Evolutionary conservation across 1,140 invertebrate species (phyloP).

Genomic region (Drosophila lacertosa): DNA sequence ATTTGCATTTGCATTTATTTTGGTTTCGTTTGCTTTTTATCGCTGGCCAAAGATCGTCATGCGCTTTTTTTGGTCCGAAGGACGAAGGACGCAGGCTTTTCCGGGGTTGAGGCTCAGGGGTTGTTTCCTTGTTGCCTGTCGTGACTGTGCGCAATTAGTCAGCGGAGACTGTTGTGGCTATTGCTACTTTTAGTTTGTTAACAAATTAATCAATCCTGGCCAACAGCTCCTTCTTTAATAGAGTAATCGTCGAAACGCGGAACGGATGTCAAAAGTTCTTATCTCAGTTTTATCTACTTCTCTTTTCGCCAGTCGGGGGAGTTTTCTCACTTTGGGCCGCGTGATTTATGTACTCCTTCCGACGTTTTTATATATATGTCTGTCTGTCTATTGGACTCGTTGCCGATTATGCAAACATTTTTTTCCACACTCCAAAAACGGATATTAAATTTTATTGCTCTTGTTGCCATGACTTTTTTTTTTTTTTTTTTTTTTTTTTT

Average conservation of each 20-base stretch:
- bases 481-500: too few species aligned
- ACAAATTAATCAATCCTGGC: slow-evolving; percentile 78
- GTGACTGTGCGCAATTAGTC: slow-evolving; percentile 77
- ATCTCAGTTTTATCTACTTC: slow-evolving; percentile 53
- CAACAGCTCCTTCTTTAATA: slow-evolving; percentile 43
- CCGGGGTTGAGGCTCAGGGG: too few species aligned
- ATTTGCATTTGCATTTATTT: slow-evolving; percentile 41
- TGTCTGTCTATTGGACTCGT: slow-evolving; percentile 26
- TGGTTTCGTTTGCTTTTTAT: slow-evolving; percentile 52
- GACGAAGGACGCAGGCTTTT: too few species aligned
- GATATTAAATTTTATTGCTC: slow-evolving; percentile 82
- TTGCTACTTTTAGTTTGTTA: slow-evolving; percentile 80
- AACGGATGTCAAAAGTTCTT: slow-evolving; percentile 56
- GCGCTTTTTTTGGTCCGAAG: too few species aligned
- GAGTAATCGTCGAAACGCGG: slow-evolving; percentile 64
- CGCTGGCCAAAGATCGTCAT: slow-evolving; percentile 69
- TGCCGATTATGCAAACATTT: slow-evolving; percentile 70
- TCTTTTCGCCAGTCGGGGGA: slow-evolving; percentile 53
- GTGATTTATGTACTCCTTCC: slow-evolving; percentile 77
- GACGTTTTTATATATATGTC: slow-evolving; percentile 74
- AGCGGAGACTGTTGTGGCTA: slow-evolving; percentile 56
- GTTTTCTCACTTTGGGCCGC: slow-evolving; percentile 74
- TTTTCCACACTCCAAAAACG: slow-evolving; percentile 67
- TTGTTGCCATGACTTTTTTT: slow-evolving; percentile 75
- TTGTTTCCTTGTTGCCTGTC: background rate